Evolutionary conservation across 2,888 invertebrate genomes (phyloP), one percentile per base, ranked within the genome.

Genomic region (Phymatocera aterrima): DNA sequence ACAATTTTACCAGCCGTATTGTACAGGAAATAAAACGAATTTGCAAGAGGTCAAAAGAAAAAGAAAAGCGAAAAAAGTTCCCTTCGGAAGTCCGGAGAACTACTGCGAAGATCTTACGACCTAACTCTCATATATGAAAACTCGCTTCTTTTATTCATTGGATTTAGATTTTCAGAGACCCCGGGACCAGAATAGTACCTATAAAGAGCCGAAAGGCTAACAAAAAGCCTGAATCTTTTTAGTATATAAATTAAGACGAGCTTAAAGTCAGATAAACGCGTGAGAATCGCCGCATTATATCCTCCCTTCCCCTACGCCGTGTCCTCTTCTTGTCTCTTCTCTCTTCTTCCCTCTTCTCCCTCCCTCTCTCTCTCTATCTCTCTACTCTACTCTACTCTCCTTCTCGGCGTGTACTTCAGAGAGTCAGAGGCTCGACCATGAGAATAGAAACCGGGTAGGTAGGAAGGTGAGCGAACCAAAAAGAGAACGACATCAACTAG

Each of bases 201-300:
- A n/a, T n/a, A n/a, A 24, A 21, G 24, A 28, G 15, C 15, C 57
- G 10, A 28, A 57, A 15, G 28, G 15, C n/a, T 1, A 0, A 2
- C 57, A 43, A 46, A 43, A 46, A 40, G 28, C 3, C 28, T 5
- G 28, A 3, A 24, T 34, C 28, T 72, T 68, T 40, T 24, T 46
- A 28, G 68, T 24, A 18, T 68, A 68, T 68, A 68, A 68, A 68
- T 68, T 68, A 68, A 68, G 46, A 68, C 24, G 15, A 43, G 46
- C 12, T 12, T 28, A 51, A 48, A 51, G 72, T 18, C 34, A 72
- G 72, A 72, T 72, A 72, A 72, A 72, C 51, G 61, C 61, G 72
- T 72, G 72, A 72, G 72, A 72, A 72, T 72, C 51, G 12, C 15
- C n/a, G 21, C 15, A 68, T 68, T 64, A 64, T 64, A n/a, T n/a